Evolutionary conservation across 2,797 vertebrate genomes (phyloP).

Genomic region (Acridotheres tristis): DNA sequence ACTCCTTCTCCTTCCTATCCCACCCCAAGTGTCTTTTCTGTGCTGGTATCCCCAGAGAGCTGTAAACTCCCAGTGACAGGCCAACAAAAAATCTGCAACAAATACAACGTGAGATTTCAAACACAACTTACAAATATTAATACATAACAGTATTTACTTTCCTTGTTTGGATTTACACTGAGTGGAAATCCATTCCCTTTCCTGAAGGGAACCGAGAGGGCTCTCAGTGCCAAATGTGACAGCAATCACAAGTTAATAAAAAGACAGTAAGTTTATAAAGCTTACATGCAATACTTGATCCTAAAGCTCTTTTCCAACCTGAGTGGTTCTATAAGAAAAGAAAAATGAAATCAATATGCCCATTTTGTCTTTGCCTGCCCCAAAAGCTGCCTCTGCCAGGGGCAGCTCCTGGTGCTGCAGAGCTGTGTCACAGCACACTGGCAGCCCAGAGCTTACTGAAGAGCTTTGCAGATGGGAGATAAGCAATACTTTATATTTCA

Average conservation of each 20-base stretch:
- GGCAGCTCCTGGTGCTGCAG: fast-evolving
- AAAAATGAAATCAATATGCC: background rate
- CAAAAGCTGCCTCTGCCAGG: background rate
- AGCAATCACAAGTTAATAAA: background rate
- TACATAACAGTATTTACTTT: background rate
- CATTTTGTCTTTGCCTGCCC: background rate
- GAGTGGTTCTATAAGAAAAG: background rate
- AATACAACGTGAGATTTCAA: background rate
- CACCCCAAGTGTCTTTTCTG: background rate
- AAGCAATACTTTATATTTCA: slow-evolving; percentile 36
- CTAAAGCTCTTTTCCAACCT: background rate
- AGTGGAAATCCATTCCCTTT: background rate
- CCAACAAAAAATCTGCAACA: background rate
- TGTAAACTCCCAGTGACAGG: background rate
- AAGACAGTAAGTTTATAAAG: background rate
- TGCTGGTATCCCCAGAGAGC: background rate
- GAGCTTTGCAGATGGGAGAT: slow-evolving; percentile 53
- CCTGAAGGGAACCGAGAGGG: background rate
- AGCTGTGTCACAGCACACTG: background rate
- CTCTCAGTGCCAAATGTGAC: background rate
- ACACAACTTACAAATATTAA: background rate
- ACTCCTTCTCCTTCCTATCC: background rate
- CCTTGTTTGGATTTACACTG: background rate
- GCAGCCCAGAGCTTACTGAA: background rate
- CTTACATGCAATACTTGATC: background rate